Base-by-base conservation (phyloP, 2,888 invertebrate genomes). In the Phengaris alcon region DNA sequence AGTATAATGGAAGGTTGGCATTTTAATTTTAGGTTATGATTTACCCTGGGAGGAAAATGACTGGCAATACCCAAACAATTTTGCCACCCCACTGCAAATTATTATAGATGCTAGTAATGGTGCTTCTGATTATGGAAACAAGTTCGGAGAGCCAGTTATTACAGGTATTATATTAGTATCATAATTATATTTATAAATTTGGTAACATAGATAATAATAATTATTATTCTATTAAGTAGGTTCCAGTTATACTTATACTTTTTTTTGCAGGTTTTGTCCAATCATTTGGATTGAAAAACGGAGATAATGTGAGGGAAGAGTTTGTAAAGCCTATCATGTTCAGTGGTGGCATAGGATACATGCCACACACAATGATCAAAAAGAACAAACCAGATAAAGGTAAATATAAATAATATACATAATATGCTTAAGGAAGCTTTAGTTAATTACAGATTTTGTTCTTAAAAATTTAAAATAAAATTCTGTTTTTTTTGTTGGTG, bases 281-380 rank as follows among this genome's bases (percentile, higher is more conserved):
- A 75, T 97, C 98, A 0, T 99, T 97, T 86, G 99, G 99, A 1
- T 90, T 97, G 84, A 91, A 93, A 44, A 95, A 96, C 82, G 92
- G 93, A 0, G 90, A 93, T 51, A 94, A 95, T 15, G 94, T 95
- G 79, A 94, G 98, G 76, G 95, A 97, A 76, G 99, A 99, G 88
- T 99, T 97, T 94, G 97, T 99, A 12, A 99, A 99, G 85, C 99
- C 99, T 0, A 99, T 99, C 77, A 99, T 99, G 99, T 99, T 99
- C 85, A 99, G 98, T 84, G 99, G 97, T 72, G 99, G 99, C 48
- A 95, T 99, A 78, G 99, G 99, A 3, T 96, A 96, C 75, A 97
- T 99, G 95, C 97, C 98, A 78, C 95, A 96, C 3, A 88, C 92
- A 48, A 97, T 98, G 96, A 95, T 96, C 0, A 93, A 95, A 74